Conservation (phyloP, 2,888 invertebrate species). For the Tenthredo amoena region DNA sequence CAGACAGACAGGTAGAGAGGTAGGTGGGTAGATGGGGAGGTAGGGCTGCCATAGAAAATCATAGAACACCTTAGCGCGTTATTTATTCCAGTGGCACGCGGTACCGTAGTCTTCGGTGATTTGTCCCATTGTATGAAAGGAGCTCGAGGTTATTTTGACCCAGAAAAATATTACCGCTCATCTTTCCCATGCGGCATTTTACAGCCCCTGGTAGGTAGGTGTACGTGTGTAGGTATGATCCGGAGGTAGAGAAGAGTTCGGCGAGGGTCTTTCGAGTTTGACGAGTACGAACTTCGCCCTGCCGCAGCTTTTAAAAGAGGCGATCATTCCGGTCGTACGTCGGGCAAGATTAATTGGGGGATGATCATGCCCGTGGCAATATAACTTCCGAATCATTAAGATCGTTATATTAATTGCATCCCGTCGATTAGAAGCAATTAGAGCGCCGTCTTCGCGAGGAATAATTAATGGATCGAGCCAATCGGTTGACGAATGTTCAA, state of each 20-base stretch:
- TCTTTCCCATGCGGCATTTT: neutral
- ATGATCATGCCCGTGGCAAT: conserved; percentile 23
- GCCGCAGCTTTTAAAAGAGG: neutral
- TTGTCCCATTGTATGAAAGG: conserved; percentile 19
- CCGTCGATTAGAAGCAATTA: conserved; percentile 62
- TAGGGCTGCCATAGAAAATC: conserved; percentile 57
- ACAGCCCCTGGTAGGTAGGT: neutral
- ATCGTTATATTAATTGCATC: conserved; percentile 59
- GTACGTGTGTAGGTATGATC: too few relatives aligned
- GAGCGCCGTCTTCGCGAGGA: conserved; percentile 37
- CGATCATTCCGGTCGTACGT: neutral
- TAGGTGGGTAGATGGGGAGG: conserved; percentile 41
- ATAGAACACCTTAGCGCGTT: conserved; percentile 26
- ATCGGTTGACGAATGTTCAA: conserved; percentile 52
- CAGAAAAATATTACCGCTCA: conserved; percentile 36
- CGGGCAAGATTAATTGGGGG: conserved; percentile 23
- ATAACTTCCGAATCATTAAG: neutral
- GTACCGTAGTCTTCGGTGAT: neutral
- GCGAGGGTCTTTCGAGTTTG: neutral
- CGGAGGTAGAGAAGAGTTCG: neutral
- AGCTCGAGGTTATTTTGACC: conserved; percentile 7
- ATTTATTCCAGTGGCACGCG: conserved; percentile 21
- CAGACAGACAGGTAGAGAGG: conserved; percentile 49
- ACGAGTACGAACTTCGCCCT: neutral
- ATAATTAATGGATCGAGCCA: conserved; percentile 55